Base-by-base conservation (phyloP, 2,113 vertebrate species). In the Irena cyanogastra region DNA sequence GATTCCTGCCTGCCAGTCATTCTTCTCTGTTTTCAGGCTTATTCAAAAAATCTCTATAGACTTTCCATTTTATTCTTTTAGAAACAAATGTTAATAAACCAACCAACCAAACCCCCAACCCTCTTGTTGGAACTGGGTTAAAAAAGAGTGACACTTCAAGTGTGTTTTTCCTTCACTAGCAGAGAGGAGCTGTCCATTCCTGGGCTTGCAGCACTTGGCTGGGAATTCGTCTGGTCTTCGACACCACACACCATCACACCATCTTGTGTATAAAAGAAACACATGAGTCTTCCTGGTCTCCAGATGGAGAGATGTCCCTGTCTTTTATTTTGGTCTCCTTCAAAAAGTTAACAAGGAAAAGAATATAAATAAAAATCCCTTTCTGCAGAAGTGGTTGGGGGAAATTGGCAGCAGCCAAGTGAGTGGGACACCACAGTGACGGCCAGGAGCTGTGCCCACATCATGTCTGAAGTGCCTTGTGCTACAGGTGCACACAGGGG, bases 41-140 rank as follows among this genome's bases (percentile, higher is more conserved):
- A 5, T 42, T 72, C 7, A 50, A 49, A 80, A 57, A 30, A 42
- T 13, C 45, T 35, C 76, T 26, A 16, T 3, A 22, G 39, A 16
- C 24, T 52, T 56, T 9, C 18, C 47, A 12, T 56, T 78, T 72
- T 11, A 27, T 70, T 76, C 8, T 59, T 63, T 45, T 6, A 54
- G 44, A 80, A 45, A 54, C 3, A 13, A 27, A 1, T 9, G 10
- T 39, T 35, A 83, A 56, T 41, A 71, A n/a, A 33, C 27, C 28
- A 64, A 22, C 5, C 10, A 50, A 75, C 0, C 22, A 23, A 65
- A 4, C 3, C 7, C 13, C 17, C 28, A 31, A 8, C 8, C 13
- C 15, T 86, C 53, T 33, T 7, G 6, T 2, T 21, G 17, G 33
- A 45, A 26, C 41, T 20, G 52, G 23, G 16, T 37, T 45, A 42